These are phyloP conservation scores for Drosophila setosimentum DNA, from an alignment of 2,888 invertebrate species.

Conservation along the genomic window DNA sequence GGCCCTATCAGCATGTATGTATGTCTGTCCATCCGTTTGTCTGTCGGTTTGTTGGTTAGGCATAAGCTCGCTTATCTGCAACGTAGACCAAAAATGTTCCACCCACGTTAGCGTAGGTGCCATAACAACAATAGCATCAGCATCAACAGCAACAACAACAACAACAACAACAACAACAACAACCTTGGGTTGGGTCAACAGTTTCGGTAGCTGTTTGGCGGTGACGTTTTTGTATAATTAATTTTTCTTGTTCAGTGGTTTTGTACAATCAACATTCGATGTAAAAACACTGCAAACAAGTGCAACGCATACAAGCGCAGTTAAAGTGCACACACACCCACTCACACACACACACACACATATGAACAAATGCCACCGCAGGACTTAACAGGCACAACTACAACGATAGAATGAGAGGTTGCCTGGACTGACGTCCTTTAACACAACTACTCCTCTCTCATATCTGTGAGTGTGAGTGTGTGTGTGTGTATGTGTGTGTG, in stretches of 20 bases:
- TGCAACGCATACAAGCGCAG: conserved; percentile 75
- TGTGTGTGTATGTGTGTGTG: conserved; percentile 10
- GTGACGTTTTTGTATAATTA: conserved; percentile 84
- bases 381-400: conserved; percentile 64
- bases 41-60: conserved; percentile 60
- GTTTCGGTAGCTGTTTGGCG: conserved; percentile 80
- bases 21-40: conserved; percentile 5
- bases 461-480: neutral
- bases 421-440: conserved; percentile 37
- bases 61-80: conserved; percentile 66
- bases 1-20: conserved; percentile 14
- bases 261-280: conserved; percentile 83
- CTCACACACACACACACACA: conserved; percentile 20
- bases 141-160: conserved; percentile 15
- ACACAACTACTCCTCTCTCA: conserved; percentile 14
- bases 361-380: conserved; percentile 63
- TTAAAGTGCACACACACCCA: conserved; percentile 68
- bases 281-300: conserved; percentile 77
- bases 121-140: conserved; percentile 41
- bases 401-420: conserved; percentile 49
- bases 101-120: conserved; percentile 60
- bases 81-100: conserved; percentile 48
- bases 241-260: conserved; percentile 85
- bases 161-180: conserved; percentile 19
- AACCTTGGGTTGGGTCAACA: conserved; percentile 70